phyloP scores from a whole-genome alignment of 2,113 vertebrate species.

The Sander vitreus region DNA sequence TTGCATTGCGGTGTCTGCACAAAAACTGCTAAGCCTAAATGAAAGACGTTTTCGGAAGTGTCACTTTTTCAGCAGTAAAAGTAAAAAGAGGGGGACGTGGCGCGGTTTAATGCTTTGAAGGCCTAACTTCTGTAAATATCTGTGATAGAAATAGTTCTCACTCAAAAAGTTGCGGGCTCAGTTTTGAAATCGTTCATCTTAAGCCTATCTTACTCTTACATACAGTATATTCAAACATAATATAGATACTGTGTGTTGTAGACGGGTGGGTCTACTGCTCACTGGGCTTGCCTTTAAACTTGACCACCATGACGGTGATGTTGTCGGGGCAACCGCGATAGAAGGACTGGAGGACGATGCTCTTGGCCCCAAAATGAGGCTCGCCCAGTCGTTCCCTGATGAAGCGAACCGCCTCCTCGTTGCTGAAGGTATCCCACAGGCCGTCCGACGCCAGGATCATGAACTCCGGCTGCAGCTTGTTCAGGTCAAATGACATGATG shows the following conservation, averaged over 20 bases:
- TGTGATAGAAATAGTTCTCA: slow-evolving; percentile 70
- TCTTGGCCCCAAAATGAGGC: slow-evolving; percentile 97
- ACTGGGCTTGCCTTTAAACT: slow-evolving; percentile 92
- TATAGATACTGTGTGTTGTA: slow-evolving; percentile 38
- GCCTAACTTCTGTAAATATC: slow-evolving; percentile 51
- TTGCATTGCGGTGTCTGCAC: slow-evolving; percentile 29
- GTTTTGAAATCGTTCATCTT: slow-evolving; percentile 44
- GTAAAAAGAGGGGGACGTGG: background rate
- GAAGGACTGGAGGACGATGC: slow-evolving; percentile 98
- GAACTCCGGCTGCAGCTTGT: slow-evolving; percentile 97
- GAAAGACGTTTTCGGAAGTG: slow-evolving; percentile 23
- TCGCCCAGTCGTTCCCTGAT: slow-evolving; percentile 96
- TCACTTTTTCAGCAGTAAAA: slow-evolving; percentile 44
- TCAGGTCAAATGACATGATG: slow-evolving; percentile 95
- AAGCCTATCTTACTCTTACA: slow-evolving; percentile 52
- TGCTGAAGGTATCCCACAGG: slow-evolving; percentile 99
- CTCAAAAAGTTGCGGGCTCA: slow-evolving; percentile 59
- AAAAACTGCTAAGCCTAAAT: slow-evolving; percentile 29
- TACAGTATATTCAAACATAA: slow-evolving; percentile 49
- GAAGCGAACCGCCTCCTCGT: slow-evolving; percentile 97
- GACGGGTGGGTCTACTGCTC: slow-evolving; percentile 83
- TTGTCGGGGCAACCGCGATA: slow-evolving; percentile 98
- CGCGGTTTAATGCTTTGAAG: slow-evolving; percentile 12
- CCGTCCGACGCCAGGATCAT: slow-evolving; percentile 98
- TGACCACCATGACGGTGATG: slow-evolving; percentile 99